Evolutionary conservation across 1,140 invertebrate species (phyloP), one percentile per base, ranked within the genome.

Genomic region (Sesamia nonagrioides): DNA sequence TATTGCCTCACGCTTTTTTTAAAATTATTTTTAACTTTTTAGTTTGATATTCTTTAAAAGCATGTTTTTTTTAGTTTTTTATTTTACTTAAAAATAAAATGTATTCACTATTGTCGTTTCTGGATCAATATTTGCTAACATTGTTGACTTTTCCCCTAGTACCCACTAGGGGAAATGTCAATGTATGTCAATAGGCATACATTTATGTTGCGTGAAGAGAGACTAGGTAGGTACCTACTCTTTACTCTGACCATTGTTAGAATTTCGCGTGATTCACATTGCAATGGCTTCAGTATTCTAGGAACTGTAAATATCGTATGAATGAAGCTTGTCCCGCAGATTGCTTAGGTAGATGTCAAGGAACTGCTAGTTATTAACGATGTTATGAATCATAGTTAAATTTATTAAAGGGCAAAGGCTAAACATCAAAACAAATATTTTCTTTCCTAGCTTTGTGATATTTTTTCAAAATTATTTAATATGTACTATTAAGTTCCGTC

Each of bases 221-320:
- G n/a, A n/a, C n/a, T n/a, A n/a, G n/a, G n/a, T n/a, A n/a, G n/a
- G 18, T 56, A 37, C 37, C 37, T n/a, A n/a, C n/a, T n/a, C n/a
- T n/a, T n/a, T 18, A 61, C 33, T 61, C 5, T 68, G 48, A 6
- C 40, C 72, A 61, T 75, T 63, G 42, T 75, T 75, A 75, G 72
- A 75, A 63, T 61, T 75, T 74, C 40, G 72, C 40, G n/a, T 75
- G 72, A 75, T 61, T 75, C 72, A 75, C 58, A 61, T 48, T 61
- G 58, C 56, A 33, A 75, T 75, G 15, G 21, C 58, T 75, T 75
- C 17, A 75, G 58, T 74, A 40, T 75, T 75, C 72, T 61, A 61
- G 21, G 72, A 75, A 75, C 37, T 18, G 63, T 33, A 52, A 61
- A 61, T 61, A 75, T 60, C 37, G 17, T 61, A 68, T 74, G 48